Conservation (phyloP, 35 echinoderm and acorn worm genomes). For the Diadema setosum region DNA sequence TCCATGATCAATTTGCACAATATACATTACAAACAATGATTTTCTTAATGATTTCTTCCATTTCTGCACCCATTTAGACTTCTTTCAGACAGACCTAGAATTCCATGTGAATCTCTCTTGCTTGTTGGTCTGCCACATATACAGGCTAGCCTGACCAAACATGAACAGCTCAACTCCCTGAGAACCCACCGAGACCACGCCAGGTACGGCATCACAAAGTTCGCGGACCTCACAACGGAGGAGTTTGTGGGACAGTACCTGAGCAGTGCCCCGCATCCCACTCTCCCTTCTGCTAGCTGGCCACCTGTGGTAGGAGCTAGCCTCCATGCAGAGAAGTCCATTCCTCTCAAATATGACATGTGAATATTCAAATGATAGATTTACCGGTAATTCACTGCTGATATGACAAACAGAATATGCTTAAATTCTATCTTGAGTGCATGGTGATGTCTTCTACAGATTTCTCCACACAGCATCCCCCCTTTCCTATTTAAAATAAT, state of each 20-base stretch:
- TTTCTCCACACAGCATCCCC: too few relatives aligned
- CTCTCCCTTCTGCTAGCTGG: not conserved
- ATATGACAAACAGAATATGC: too few relatives aligned
- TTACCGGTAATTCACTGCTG: too few relatives aligned
- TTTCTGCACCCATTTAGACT: not conserved
- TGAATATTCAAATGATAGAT: constrained; percentile 3
- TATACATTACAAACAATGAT: not conserved
- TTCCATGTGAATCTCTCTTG: not conserved
- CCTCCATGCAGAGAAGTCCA: not conserved
- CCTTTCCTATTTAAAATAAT: too few relatives aligned
- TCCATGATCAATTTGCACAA: not conserved
- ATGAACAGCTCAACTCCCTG: constrained; percentile 37
- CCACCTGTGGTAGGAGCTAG: not conserved
- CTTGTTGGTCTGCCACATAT: not conserved
- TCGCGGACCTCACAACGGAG: constrained; percentile 76
- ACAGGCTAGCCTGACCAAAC: constrained; percentile 69
- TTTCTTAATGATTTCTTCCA: not conserved
- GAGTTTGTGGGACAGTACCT: constrained; percentile 64
- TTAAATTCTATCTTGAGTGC: too few relatives aligned
- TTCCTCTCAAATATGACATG: constrained; percentile 20
- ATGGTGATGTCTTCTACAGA: too few relatives aligned
- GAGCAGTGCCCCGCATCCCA: not conserved
- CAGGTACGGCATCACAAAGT: constrained; percentile 76
- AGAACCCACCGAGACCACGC: constrained; percentile 39
- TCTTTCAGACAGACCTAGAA: not conserved